phyloP scores from a whole-genome alignment of 2,888 invertebrate genomes.

The Folsomia candida region DNA sequence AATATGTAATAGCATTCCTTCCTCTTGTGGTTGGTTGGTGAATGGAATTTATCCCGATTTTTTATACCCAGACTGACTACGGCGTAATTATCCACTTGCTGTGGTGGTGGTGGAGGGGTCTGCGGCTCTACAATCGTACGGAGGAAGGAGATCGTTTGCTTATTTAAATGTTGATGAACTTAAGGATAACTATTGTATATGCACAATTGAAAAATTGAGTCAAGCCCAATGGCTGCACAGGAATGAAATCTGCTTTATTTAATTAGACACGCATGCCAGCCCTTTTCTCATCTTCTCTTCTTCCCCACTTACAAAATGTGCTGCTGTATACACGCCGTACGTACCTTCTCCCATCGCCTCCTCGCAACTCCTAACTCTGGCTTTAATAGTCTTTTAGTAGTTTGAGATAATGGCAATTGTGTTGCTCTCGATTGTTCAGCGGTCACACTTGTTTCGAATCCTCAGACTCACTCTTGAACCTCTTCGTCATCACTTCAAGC shows the following conservation, averaged over 20 bases:
- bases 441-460: neutral
- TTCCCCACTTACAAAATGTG: neutral
- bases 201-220: neutral
- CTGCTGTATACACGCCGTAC: too few relatives aligned
- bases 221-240: neutral
- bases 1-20: too few relatives aligned
- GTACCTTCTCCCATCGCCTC: too few relatives aligned
- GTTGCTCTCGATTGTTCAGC: neutral
- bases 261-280: slow-evolving; percentile 10
- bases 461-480: neutral
- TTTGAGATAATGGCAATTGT: neutral
- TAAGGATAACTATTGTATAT: neutral
- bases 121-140: too few relatives aligned
- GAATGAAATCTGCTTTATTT: neutral
- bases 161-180: neutral
- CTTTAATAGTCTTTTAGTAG: neutral
- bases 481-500: neutral
- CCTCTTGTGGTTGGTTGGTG: too few relatives aligned
- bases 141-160: too few relatives aligned
- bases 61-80: too few relatives aligned
- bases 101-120: too few relatives aligned
- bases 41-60: too few relatives aligned
- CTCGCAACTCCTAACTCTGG: too few relatives aligned
- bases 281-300: slow-evolving; percentile 3
- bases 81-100: too few relatives aligned